Conservation (phyloP, 2,113 vertebrate species). For the Semnopithecus entellus region DNA sequence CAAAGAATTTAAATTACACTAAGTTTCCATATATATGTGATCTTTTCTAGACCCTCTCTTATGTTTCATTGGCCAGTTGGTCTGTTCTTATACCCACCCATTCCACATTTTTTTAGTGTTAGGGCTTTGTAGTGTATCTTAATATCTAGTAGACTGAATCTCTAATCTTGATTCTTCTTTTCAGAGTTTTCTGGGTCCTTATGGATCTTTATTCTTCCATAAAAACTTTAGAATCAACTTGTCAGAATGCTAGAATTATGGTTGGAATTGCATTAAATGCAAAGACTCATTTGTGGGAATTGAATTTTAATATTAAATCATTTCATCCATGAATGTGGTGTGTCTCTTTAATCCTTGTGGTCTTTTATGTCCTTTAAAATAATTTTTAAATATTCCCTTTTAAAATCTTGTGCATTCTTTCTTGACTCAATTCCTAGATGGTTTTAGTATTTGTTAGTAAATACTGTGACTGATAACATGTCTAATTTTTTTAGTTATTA, state of each 20-base stretch:
- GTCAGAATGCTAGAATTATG: not conserved
- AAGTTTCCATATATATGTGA: not conserved
- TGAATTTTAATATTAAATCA: slow-evolving; percentile 19
- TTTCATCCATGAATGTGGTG: not conserved
- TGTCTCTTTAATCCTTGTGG: not conserved
- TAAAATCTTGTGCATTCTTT: not conserved
- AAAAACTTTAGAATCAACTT: not conserved
- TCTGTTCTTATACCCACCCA: not conserved
- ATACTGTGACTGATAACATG: not conserved
- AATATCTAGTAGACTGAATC: not conserved
- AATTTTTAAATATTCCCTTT: not conserved
- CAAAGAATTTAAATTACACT: not conserved
- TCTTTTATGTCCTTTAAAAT: not conserved
- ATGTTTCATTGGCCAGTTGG: not conserved
- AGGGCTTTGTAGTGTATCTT: not conserved
- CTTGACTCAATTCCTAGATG: not conserved
- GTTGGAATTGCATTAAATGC: slow-evolving; percentile 1
- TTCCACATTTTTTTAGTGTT: not conserved
- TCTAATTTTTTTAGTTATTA: not conserved
- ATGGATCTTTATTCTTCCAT: not conserved
- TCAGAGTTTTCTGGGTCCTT: not conserved
- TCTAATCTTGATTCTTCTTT: not conserved
- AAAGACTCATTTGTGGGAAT: not conserved
- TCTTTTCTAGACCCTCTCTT: not conserved
- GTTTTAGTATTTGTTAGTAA: slow-evolving; percentile 2